Base-by-base conservation (phyloP, 1,140 invertebrate genomes). In the Argopecten irradians region DNA sequence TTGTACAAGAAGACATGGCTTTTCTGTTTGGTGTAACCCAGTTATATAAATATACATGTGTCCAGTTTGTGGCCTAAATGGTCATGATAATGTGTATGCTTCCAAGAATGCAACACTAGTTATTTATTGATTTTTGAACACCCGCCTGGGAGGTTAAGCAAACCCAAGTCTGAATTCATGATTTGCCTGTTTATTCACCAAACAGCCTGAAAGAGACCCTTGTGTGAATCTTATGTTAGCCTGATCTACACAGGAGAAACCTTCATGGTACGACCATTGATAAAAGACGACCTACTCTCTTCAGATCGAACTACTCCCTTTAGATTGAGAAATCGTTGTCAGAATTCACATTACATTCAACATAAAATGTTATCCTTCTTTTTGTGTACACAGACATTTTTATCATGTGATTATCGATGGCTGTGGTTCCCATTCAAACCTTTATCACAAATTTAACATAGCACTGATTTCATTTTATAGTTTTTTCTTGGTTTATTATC, bases 81-180 rank as follows among this genome's bases (percentile, higher is more conserved):
- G 55, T 16, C 22, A 28, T 5, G n/a, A 28, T n/a, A n/a, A n/a
- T n/a, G n/a, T 71, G 55, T 71, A 71, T 71, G 28, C 55, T 71
- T 71, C n/a, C 28, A 16, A n/a, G 55, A 28, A 71, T 28, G n/a
- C 55, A 8, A 71, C 19, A 46, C 43, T 19, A 5, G 22, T 46
- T 46, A 46, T 46, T 46, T 46, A 71, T 71, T 71, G n/a, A 71
- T 71, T 71, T 71, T 71, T 71, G 22, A 71, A 28, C n/a, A 71
- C 19, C n/a, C 22, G n/a, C 55, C 55, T 71, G 55, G 55, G 55
- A 71, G 55, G 55, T 71, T 71, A 71, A 71, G 55, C 55, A 71
- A 71, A 71, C 55, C 55, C 8, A 28, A 28, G 28, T 5, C n/a
- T 11, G 22, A 71, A 71, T 71, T 16, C 55, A 71, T 71, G 55